These are phyloP conservation scores for Spongilla lacustris DNA, from an alignment of 37 sponge, comb jelly and placozoan species.

Conservation along the genomic window DNA sequence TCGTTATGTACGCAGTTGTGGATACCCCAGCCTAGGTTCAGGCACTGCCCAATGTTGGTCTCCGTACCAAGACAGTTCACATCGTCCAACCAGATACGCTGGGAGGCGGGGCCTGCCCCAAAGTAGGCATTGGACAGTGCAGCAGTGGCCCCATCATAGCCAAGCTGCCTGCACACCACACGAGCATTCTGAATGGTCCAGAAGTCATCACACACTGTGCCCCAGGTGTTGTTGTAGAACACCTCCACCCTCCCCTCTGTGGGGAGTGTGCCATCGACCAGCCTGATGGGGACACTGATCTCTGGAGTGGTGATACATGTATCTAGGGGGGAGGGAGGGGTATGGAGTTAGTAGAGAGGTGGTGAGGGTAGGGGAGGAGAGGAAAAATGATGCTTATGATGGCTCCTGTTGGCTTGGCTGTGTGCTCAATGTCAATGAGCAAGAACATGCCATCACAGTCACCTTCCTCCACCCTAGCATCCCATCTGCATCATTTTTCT, in stretches of 20 bases:
- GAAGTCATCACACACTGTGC: constrained; percentile 69
- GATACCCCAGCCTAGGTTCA: constrained; percentile 5
- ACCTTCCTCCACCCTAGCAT: no score
- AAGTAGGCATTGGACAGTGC: constrained; percentile 33
- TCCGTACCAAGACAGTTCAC: constrained; percentile 57
- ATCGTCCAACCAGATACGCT: constrained; percentile 53
- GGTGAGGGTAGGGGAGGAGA: no score
- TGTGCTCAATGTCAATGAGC: no score
- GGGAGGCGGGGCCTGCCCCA: neutral
- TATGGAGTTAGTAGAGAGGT: no score
- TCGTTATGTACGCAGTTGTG: constrained; percentile 54
- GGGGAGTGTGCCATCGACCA: no score
- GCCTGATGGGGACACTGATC: no score
- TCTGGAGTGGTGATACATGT: no score
- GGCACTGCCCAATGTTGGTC: constrained; percentile 32
- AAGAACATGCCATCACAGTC: no score
- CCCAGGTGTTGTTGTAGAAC: constrained; percentile 33
- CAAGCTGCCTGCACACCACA: constrained; percentile 63
- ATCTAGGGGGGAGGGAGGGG: no score
- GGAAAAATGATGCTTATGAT: no score
- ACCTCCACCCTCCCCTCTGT: neutral
- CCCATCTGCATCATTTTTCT: no score
- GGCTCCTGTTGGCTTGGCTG: no score
- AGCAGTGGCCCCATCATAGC: constrained; percentile 35
- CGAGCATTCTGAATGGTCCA: constrained; percentile 48